phyloP scores from a whole-genome alignment of 1,140 invertebrate species.

The Drosophila subpulchrella region DNA sequence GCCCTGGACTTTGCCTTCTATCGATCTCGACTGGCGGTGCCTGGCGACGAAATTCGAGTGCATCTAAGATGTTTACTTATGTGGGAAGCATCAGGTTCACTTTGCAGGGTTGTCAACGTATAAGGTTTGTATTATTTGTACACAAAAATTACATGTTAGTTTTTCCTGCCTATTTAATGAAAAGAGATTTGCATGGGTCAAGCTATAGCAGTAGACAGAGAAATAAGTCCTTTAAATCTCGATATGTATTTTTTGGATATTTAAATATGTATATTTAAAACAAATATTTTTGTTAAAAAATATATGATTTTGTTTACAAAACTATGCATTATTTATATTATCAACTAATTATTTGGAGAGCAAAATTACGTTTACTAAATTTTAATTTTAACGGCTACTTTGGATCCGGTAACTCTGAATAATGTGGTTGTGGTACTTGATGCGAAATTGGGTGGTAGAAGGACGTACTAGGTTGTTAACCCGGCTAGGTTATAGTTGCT shows the following conservation, averaged over 20 bases:
- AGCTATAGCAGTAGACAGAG: too few species aligned
- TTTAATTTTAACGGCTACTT: not conserved
- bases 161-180: too few species aligned
- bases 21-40: conserved; percentile 37
- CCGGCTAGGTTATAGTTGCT: not conserved
- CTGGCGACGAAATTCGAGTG: conserved; percentile 53
- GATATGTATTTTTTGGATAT: too few species aligned
- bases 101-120: conserved; percentile 12
- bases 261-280: too few species aligned
- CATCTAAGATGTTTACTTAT: conserved; percentile 31
- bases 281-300: too few species aligned
- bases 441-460: not conserved
- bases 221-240: too few species aligned
- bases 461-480: too few species aligned
- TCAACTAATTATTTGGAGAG: too few species aligned
- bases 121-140: not conserved
- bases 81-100: conserved; percentile 39
- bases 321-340: too few species aligned
- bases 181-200: too few species aligned
- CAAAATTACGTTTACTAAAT: not conserved
- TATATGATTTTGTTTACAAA: too few species aligned
- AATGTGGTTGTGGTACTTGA: not conserved
- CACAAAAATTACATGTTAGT: not conserved
- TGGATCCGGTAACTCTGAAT: not conserved
- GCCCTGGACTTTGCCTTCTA: conserved; percentile 25